Evolutionary conservation across 2,797 vertebrate genomes (phyloP).

Genomic region (Atherinosoma microstoma): DNA sequence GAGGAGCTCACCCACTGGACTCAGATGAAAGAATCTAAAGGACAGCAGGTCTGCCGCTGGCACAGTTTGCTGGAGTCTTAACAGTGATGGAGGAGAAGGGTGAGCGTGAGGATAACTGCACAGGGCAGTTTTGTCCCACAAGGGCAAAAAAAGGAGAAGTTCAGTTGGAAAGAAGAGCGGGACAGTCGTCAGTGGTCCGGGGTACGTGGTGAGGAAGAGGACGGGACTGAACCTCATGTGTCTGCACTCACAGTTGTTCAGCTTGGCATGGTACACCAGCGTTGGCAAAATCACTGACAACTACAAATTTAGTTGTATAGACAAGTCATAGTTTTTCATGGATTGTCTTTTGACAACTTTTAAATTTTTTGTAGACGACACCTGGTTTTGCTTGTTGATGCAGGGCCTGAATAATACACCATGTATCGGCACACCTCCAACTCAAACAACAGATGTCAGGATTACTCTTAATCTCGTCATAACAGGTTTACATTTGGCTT

Average conservation of each 20-base stretch:
- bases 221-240: not conserved
- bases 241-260: slow-evolving; percentile 28
- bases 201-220: slow-evolving; percentile 14
- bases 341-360: slow-evolving; percentile 18
- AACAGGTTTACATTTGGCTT: too few species aligned
- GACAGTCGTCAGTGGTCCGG: slow-evolving; percentile 4
- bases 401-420: not conserved
- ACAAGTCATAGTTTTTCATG: slow-evolving; percentile 1
- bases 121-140: slow-evolving; percentile 7
- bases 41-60: slow-evolving; percentile 97
- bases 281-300: slow-evolving; percentile 27
- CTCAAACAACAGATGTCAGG: slow-evolving; percentile 11
- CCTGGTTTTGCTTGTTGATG: not conserved
- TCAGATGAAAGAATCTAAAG: slow-evolving; percentile 97
- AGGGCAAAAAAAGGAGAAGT: slow-evolving; percentile 7
- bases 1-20: slow-evolving; percentile 97
- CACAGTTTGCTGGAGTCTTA: slow-evolving; percentile 95
- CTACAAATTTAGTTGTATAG: not conserved
- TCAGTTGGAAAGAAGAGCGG: not conserved
- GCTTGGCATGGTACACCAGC: slow-evolving; percentile 3
- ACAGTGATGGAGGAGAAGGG: slow-evolving; percentile 22
- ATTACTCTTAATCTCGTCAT: not conserved
- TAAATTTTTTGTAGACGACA: slow-evolving; percentile 22
- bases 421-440: slow-evolving; percentile 13
- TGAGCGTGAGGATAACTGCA: not conserved